Evolutionary conservation across 2,888 invertebrate genomes (phyloP).

Genomic region (Himalopsyche anomala): DNA sequence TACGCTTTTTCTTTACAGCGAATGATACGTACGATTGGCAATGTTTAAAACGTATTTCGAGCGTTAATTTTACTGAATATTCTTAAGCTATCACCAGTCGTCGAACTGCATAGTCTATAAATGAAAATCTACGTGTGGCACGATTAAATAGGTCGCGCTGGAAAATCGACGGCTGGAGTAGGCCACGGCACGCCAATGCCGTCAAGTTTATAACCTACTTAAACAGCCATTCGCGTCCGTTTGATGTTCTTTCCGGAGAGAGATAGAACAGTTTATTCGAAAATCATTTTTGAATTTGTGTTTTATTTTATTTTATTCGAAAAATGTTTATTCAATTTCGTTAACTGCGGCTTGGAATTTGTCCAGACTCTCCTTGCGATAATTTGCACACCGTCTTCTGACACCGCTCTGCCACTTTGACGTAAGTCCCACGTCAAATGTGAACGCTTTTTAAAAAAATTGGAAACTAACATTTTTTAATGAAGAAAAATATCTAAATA

Average conservation of each 20-base stretch:
- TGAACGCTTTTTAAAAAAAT: background rate
- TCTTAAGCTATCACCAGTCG: too few species aligned
- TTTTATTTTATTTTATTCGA: slow-evolving; percentile 37
- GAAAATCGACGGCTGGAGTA: too few species aligned
- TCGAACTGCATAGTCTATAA: too few species aligned
- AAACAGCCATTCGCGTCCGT: background rate
- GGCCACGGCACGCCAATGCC: background rate
- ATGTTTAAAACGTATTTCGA: too few species aligned
- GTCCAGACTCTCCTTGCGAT: slow-evolving; percentile 1
- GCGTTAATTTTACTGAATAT: too few species aligned
- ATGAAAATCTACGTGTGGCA: too few species aligned
- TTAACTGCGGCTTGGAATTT: slow-evolving; percentile 31
- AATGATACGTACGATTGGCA: too few species aligned
- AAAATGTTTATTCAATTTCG: slow-evolving; percentile 18
- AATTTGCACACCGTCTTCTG: background rate
- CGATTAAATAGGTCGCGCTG: too few species aligned
- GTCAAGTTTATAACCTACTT: slow-evolving; percentile 11
- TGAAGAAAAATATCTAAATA: too few species aligned
- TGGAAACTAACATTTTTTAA: background rate
- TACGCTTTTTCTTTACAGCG: too few species aligned
- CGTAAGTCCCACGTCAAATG: background rate
- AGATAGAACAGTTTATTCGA: background rate
- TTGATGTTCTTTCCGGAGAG: background rate
- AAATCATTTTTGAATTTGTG: background rate
- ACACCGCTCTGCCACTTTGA: background rate